Conservation (phyloP, 2,113 vertebrate genomes). For the Benitochromis conjunctus region DNA sequence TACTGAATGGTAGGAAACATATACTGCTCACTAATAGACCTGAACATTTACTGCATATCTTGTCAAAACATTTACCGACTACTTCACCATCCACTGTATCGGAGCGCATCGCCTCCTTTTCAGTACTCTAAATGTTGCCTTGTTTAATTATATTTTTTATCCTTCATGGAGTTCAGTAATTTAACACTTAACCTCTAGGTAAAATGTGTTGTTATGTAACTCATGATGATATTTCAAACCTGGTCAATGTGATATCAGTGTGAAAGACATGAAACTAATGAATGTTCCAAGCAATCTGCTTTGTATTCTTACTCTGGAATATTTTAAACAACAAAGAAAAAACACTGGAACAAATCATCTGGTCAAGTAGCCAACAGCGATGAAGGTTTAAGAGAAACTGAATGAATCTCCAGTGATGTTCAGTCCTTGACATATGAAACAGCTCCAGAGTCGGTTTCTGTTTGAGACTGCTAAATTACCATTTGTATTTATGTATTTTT, state of each 20-base stretch:
- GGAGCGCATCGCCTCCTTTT: neutral
- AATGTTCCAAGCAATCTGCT: neutral
- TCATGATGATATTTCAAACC: neutral
- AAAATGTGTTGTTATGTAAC: neutral
- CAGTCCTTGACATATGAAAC: neutral
- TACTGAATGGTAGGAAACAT: neutral
- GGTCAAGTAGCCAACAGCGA: neutral
- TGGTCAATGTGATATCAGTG: neutral
- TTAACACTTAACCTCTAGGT: neutral
- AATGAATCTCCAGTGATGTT: neutral
- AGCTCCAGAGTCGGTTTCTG: neutral
- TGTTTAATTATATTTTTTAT: neutral
- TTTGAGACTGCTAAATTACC: neutral
- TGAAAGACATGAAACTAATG: neutral
- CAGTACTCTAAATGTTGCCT: neutral
- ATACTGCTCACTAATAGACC: neutral
- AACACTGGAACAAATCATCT: neutral
- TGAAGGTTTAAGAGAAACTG: neutral
- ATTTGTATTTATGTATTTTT: neutral
- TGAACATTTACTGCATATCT: neutral
- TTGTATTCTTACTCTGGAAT: neutral
- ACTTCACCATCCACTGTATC: neutral
- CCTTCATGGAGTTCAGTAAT: neutral
- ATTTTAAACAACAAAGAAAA: neutral
- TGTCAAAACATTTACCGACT: neutral